Evolutionary conservation across 2,797 vertebrate genomes (phyloP), one percentile per base, ranked within the genome.

Genomic region (Chaenodraco wilsoni): DNA sequence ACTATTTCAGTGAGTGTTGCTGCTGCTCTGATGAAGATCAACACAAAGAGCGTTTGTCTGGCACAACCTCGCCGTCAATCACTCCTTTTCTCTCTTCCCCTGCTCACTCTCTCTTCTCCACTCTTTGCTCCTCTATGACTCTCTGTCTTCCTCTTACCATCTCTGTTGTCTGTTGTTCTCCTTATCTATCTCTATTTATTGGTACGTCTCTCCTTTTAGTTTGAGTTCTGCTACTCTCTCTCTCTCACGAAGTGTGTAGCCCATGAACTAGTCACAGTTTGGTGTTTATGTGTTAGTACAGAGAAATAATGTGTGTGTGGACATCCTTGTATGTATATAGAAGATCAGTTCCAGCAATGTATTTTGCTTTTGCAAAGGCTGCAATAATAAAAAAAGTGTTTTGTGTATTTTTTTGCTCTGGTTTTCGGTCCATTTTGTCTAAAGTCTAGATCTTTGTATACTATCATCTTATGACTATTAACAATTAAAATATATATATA

Each of bases 1-100:
- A 57, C 83, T 71, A 51, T 85, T 83, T 82, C 82, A 84, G 83
- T 85, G 74, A 65, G 60, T 63, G 74, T 54, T 68, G 77, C 74
- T 75, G 55, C 65, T 78, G 40, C 63, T 74, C 84, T 67, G 82
- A 88, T 87, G 76, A 79, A 80, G 76, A 77, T 60, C 67, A 44
- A 59, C 88, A 92, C 90, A 92, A 92, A 89, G 90, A 90, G 75
- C 37, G 62, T 79, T 90, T 92, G 88, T 93, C 84, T 85, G 45
- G 12, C 63, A 41, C 82, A 52, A 55, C 70, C 43, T 48, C 72
- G 65, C 90, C 75, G 67, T 89, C 83, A 89, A 84, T 88, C 88
- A 86, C 65, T 56, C 74, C 43, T 76, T 85, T 68, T 88, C 67
- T 88, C 61, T 62, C 48, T 66, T 44, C 65, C 50, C 55, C 60